Base-by-base conservation (phyloP, 2,797 vertebrate species). In the Macropus fuliginosus region DNA sequence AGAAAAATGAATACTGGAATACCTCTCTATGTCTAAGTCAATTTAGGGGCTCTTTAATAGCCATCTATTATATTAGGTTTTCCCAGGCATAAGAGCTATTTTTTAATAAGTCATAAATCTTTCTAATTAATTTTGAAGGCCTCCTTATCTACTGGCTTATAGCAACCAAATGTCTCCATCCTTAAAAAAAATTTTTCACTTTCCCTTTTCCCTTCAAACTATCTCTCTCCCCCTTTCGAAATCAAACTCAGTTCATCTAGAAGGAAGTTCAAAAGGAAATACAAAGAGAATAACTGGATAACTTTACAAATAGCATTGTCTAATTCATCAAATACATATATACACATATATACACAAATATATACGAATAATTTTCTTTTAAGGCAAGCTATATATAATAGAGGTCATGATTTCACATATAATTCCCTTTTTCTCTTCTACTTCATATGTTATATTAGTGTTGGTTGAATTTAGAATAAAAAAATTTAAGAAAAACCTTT, bases 111-210 rank as follows among this genome's bases (percentile, higher is more conserved):
- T 94, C 62, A 96, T 40, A 90, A 24, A 96, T 90, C 55, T 96
- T 94, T 93, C 92, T 50, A 96, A 91, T 91, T 96, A 94, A 96
- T 89, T 97, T 92, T 91, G 46, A 97, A 96, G 93, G 74, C 28
- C 89, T 89, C 40, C 40, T 46, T 46, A 81, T 81, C 74, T 46
- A 10, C 40, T 81, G 40, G 74, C 21, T 81, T 21, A 81, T 27
- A 81, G 74, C 40, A 46, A 46, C 40, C 74, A 46, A 0, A 46
- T 27, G 34, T 66, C 1, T 66, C 62, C 21, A 81, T 27, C 40
- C 40, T 27, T 81, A 74, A 81, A 46, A 81, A 40, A 81, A 81
- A 81, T 4, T 27, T 27, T 27, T 81, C 8, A 46, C 18, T 81
- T 46, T 40, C 10, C 21, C 40, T 46, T 81, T 27, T 81, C 21